These are phyloP conservation scores for Drosophila erecta DNA, from an alignment of 1,140 invertebrate species.

Conservation along the genomic window DNA sequence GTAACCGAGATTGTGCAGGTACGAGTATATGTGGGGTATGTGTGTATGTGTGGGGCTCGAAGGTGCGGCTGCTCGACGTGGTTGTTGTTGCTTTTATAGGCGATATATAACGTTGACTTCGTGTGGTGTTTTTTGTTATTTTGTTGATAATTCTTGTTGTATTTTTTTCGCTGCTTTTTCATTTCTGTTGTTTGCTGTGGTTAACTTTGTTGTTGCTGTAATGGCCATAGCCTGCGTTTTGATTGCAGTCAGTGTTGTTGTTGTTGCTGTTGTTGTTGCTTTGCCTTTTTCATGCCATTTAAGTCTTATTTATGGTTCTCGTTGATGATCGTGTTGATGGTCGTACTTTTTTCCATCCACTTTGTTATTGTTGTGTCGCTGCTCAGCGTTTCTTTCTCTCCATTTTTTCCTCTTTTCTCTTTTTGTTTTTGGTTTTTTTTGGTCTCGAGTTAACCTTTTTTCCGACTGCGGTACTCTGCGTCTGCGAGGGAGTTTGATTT, in stretches of 20 bases:
- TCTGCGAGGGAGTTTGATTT: constrained; percentile 54
- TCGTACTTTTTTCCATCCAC: constrained; percentile 62
- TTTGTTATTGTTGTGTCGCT: constrained; percentile 56
- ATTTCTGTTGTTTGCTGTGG: constrained; percentile 49
- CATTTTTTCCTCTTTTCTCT: constrained; percentile 9
- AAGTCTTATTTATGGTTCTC: constrained; percentile 81
- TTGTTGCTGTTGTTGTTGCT: constrained; percentile 29
- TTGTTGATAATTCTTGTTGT: constrained; percentile 36
- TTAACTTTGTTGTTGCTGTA: constrained; percentile 61
- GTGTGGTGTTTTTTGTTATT: constrained; percentile 40
- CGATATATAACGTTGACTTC: constrained; percentile 68
- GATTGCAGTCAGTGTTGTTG: constrained; percentile 62
- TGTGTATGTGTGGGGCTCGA: constrained; percentile 45
- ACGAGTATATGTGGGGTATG: constrained; percentile 27
- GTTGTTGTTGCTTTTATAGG: constrained; percentile 63
- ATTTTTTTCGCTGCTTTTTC: constrained; percentile 46
- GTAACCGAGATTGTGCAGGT: constrained; percentile 45
- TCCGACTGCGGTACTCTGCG: constrained; percentile 44
- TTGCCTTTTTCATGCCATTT: constrained; percentile 78
- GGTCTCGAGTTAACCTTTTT: constrained; percentile 50
- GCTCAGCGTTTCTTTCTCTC: constrained; percentile 36
- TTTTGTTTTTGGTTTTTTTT: constrained; percentile 21
- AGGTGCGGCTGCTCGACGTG: constrained; percentile 64
- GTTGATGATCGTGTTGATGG: constrained; percentile 82
- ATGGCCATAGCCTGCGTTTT: constrained; percentile 70